phyloP scores from a whole-genome alignment of 2,797 vertebrate species.

The Orientallactaga sibirica region DNA sequence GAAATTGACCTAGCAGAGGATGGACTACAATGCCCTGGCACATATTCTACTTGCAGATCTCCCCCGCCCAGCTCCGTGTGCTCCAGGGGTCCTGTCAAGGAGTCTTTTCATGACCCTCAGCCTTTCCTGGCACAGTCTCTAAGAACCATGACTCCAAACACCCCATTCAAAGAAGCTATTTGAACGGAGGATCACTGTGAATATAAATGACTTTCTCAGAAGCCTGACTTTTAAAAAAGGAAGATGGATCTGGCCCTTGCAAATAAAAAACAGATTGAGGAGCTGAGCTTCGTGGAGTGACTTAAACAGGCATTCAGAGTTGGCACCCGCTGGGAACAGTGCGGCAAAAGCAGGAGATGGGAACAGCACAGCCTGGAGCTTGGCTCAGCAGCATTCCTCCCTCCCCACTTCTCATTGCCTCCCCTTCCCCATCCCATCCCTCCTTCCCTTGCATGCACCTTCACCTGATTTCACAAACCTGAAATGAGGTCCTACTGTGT shows the following conservation, averaged over 20 bases:
- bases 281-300: constrained; percentile 81
- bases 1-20: not conserved
- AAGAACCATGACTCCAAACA: constrained; percentile 67
- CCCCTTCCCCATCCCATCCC: not conserved
- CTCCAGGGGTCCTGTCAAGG: not conserved
- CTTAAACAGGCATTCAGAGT: constrained; percentile 82
- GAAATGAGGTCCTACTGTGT: not conserved
- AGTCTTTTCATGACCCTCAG: constrained; percentile 42
- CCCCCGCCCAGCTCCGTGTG: not conserved
- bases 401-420: not conserved
- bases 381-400: constrained; percentile 38
- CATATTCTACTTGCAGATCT: not conserved
- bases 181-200: constrained; percentile 79
- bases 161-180: constrained; percentile 70
- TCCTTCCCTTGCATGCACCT: not conserved
- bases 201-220: constrained; percentile 83
- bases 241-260: constrained; percentile 83
- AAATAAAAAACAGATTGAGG: constrained; percentile 85
- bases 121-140: constrained; percentile 48
- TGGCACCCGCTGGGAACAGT: constrained; percentile 80
- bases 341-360: constrained; percentile 48
- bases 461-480: not conserved
- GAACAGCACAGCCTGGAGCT: constrained; percentile 66
- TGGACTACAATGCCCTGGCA: not conserved
- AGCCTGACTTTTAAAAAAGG: constrained; percentile 83